Base-by-base conservation (phyloP, 2,113 vertebrate species). In the Dicerorhinus sumatrensis region DNA sequence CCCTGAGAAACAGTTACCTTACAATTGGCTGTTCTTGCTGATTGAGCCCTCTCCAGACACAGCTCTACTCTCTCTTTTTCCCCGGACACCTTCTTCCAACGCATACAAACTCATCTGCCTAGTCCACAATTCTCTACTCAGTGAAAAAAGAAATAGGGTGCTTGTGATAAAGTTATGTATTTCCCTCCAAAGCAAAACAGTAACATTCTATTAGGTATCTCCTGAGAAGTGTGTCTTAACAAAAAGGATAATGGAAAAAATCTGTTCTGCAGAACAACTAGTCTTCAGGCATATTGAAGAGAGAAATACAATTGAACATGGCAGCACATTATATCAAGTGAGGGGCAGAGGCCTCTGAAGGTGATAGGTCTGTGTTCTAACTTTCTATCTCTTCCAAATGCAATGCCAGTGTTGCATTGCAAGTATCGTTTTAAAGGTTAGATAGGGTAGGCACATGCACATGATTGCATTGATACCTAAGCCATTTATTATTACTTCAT, bases 141-240 rank as follows among this genome's bases (percentile, higher is more conserved):
- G 2, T 84, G 63, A 63, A 46, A 93, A 94, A 75, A 60, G 9
- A 88, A 79, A 79, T 16, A 3, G 6, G 29, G 84, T 69, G 9
- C 29, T 97, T 77, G 58, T 70, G 51, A 25, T 80, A 46, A 76
- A 96, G 21, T 76, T 51, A 9, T 14, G 60, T 72, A 27, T 72
- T 87, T 48, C n/a, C 63, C 33, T 95, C 25, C 23, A 60, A 87
- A 95, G 48, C 27, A 76, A 96, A 94, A 51, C 13, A 89, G 4
- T 81, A 60, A 90, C 1, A 56, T 84, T 83, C n/a, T 54, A 70
- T 75, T 80, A 84, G 42, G 3, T 39, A 36, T 84, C 5, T 84
- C 51, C 51, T 39, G 58, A 63, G 42, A 75, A 91, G 67, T 42
- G 20, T 58, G 8, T 51, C 58, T 89, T 85, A 60, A 86, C n/a